A percentile compares a stretch with the other conserved stretches of the same genome.
Evolutionary conservation across 2,113 vertebrate genomes (phyloP).

Genomic region (Oryzias javanicus): DNA sequence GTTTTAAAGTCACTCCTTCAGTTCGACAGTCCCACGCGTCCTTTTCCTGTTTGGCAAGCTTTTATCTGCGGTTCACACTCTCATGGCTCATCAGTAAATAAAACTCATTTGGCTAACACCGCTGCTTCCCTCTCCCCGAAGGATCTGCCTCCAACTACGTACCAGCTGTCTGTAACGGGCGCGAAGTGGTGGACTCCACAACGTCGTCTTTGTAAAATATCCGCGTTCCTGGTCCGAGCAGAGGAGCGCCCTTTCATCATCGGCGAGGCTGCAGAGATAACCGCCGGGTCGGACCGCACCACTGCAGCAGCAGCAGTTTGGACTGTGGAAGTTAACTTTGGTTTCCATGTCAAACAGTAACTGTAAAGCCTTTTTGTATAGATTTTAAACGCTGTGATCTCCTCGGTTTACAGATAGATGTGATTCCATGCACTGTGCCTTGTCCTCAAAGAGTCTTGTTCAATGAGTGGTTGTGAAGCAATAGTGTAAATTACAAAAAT

Average conservation of each 20-base stretch:
- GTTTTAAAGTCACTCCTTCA: neutral
- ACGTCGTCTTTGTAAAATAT: conserved; percentile 90
- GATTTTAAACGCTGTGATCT: conserved; percentile 67
- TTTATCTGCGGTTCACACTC: conserved; percentile 28
- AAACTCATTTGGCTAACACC: conserved; percentile 8
- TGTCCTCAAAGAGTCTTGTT: conserved; percentile 66
- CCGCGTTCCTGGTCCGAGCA: conserved; percentile 30
- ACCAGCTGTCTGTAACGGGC: conserved; percentile 93
- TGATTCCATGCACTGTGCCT: conserved; percentile 69
- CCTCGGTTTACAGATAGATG: conserved; percentile 66
- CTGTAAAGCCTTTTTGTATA: conserved; percentile 66
- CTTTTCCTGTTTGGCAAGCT: neutral
- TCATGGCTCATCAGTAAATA: neutral
- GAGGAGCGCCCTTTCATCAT: conserved; percentile 36
- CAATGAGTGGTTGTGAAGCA: conserved; percentile 67
- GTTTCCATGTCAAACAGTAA: conserved; percentile 43
- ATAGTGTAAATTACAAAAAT: conserved; percentile 34
- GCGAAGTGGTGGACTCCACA: conserved; percentile 94
- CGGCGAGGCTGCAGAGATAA: conserved; percentile 43
- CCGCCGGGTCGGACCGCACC: conserved; percentile 26
- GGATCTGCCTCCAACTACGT: conserved; percentile 85
- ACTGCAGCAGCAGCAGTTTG: conserved; percentile 21
- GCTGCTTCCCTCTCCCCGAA: conserved; percentile 44
- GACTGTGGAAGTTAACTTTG: conserved; percentile 54
- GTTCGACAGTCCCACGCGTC: neutral